phyloP scores from a whole-genome alignment of 2,797 vertebrate species.

The Silurus aristotelis region DNA sequence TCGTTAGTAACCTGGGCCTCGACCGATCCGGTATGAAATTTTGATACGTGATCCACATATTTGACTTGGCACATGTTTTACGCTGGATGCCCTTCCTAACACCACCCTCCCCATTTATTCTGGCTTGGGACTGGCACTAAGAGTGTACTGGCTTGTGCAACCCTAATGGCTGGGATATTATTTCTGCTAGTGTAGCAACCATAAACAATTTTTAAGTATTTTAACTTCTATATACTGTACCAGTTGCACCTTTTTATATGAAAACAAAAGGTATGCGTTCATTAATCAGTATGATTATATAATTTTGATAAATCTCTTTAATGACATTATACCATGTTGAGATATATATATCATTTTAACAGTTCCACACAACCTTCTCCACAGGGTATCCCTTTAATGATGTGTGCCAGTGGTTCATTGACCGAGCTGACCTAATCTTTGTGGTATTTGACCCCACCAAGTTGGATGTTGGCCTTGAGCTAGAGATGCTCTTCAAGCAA shows the following conservation, averaged over 20 bases:
- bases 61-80: too few species aligned
- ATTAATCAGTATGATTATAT: too few species aligned
- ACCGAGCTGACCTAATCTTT: conserved; percentile 96
- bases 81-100: too few species aligned
- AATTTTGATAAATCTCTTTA: background rate
- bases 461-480: conserved; percentile 92
- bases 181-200: background rate
- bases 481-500: conserved; percentile 96
- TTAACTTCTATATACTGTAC: background rate
- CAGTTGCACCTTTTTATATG: background rate
- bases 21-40: too few species aligned
- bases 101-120: too few species aligned
- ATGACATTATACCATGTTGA: background rate
- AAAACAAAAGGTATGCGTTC: background rate
- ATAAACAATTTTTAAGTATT: background rate
- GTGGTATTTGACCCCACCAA: conserved; percentile 98
- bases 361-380: conserved; percentile 12
- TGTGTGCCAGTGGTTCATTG: conserved; percentile 99
- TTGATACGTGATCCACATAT: too few species aligned
- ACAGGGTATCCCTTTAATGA: conserved; percentile 97
- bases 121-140: too few species aligned
- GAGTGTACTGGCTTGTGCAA: too few species aligned
- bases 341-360: background rate
- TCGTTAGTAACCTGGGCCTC: too few species aligned
- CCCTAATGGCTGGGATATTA: background rate